A percentile compares a stretch with the other conserved stretches of the same genome.
Conservation (phyloP, 2,888 invertebrate genomes). For the Acanthoscelides obtectus region DNA sequence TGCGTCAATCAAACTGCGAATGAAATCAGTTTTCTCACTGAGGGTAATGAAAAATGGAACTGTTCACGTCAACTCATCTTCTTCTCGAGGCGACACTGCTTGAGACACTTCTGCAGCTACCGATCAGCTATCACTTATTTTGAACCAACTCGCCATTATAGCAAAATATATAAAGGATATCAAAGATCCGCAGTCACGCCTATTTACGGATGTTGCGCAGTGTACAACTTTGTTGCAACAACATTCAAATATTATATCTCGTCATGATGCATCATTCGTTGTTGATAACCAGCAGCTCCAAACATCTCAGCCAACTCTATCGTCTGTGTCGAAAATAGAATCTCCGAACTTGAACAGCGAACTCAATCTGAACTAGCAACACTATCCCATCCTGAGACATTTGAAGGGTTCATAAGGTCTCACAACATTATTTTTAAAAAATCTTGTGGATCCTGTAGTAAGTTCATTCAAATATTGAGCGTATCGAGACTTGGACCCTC, state of each 20-base stretch:
- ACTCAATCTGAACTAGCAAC: not conserved
- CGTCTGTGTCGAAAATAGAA: not conserved
- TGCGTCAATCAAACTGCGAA: too few relatives aligned
- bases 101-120: too few relatives aligned
- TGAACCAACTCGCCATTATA: too few relatives aligned
- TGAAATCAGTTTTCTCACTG: too few relatives aligned
- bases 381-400: not conserved
- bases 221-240: not conserved
- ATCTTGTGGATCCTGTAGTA: not conserved
- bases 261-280: not conserved
- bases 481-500: not conserved
- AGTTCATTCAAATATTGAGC: not conserved
- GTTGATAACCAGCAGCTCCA: too few relatives aligned
- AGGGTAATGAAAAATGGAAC: too few relatives aligned
- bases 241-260: not conserved
- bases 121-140: too few relatives aligned
- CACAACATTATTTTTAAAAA: not conserved
- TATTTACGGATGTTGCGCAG: too few relatives aligned
- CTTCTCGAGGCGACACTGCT: too few relatives aligned
- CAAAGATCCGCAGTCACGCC: too few relatives aligned
- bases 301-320: not conserved
- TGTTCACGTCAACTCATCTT: too few relatives aligned
- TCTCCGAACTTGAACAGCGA: not conserved
- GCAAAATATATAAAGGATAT: too few relatives aligned
- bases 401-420: not conserved